Evolutionary conservation across 2,888 invertebrate species (phyloP).

Genomic region (Synergus japonicus): DNA sequence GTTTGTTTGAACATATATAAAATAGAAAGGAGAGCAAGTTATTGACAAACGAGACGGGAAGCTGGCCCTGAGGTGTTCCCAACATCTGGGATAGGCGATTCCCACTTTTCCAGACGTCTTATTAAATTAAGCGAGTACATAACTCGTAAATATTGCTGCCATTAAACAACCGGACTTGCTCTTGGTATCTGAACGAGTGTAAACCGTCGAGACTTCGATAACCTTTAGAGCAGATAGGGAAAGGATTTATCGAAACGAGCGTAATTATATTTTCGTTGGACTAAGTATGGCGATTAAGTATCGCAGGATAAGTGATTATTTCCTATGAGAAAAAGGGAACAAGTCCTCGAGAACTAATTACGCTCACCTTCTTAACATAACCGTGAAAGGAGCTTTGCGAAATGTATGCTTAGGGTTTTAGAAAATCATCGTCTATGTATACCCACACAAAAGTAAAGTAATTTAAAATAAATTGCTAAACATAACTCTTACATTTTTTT

Average conservation of each 20-base stretch:
- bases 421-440: not conserved
- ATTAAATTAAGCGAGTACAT: constrained; percentile 29
- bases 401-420: not conserved
- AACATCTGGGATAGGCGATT: constrained; percentile 17
- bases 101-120: constrained; percentile 20
- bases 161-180: constrained; percentile 18
- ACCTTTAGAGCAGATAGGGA: not conserved
- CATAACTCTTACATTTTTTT: too few relatives aligned
- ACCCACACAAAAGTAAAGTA: too few relatives aligned
- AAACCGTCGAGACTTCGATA: constrained; percentile 28
- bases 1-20: not conserved
- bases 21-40: constrained; percentile 5
- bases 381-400: constrained; percentile 5
- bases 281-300: constrained; percentile 27
- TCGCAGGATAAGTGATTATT: constrained; percentile 24
- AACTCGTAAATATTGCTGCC: constrained; percentile 28
- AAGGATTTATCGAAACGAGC: constrained; percentile 33
- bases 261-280: constrained; percentile 33
- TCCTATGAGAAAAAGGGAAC: not conserved
- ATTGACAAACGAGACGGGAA: not conserved
- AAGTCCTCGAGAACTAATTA: constrained; percentile 8
- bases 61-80: not conserved
- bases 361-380: not conserved
- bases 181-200: not conserved
- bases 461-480: too few relatives aligned